phyloP scores from a whole-genome alignment of 2,113 vertebrate genomes.

The Camelus dromedarius region DNA sequence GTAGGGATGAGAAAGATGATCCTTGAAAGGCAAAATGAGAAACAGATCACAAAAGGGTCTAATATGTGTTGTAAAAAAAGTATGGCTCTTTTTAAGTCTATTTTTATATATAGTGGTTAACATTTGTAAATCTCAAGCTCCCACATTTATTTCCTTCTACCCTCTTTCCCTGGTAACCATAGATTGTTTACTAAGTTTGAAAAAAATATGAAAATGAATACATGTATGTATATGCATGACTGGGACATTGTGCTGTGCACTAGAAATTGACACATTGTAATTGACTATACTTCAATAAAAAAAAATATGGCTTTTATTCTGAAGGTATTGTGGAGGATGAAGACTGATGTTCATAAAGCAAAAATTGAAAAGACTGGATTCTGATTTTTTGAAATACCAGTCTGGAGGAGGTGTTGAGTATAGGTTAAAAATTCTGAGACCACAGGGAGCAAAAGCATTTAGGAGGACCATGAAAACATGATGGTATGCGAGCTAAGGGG shows the following conservation, averaged over 20 bases:
- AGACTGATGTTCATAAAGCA: neutral
- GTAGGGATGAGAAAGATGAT: neutral
- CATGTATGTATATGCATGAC: too few species aligned
- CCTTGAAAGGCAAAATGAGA: neutral
- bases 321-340: neutral
- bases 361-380: neutral
- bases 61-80: neutral
- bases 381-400: neutral
- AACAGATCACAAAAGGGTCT: neutral
- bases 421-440: neutral
- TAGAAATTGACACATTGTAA: too few species aligned
- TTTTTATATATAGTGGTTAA: too few species aligned
- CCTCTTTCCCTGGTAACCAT: too few species aligned
- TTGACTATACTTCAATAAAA: neutral
- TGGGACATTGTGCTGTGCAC: too few species aligned
- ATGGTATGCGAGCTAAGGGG: neutral
- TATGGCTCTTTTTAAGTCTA: too few species aligned
- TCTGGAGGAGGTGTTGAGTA: neutral
- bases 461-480: too few species aligned
- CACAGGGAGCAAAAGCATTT: neutral
- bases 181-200: too few species aligned
- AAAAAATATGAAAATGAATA: too few species aligned
- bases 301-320: neutral
- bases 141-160: too few species aligned
- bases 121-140: too few species aligned